phyloP scores from a whole-genome alignment of 1,140 invertebrate genomes.

The Drosophila repletoides region DNA sequence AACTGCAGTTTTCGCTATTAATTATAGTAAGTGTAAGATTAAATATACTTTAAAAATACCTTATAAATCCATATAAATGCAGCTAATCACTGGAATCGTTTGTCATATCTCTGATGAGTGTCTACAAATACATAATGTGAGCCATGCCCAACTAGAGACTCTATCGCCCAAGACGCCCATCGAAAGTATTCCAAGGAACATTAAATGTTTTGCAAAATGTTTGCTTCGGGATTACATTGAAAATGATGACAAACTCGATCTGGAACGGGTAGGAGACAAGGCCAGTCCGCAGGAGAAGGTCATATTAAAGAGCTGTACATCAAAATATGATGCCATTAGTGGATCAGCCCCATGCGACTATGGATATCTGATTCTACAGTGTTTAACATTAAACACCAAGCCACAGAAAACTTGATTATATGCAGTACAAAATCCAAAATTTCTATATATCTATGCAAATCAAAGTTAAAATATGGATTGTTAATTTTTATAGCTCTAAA shows the following conservation, averaged over 20 bases:
- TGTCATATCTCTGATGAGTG: background rate
- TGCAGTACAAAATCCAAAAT: too few species aligned
- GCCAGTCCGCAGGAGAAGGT: slow-evolving; percentile 11
- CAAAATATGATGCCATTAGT: slow-evolving; percentile 4
- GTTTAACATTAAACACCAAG: slow-evolving; percentile 1
- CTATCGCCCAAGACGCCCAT: background rate
- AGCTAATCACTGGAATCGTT: background rate
- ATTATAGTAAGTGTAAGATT: background rate
- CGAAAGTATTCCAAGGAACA: background rate
- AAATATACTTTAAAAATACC: background rate
- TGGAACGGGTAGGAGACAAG: background rate
- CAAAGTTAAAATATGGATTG: too few species aligned
- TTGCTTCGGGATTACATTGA: slow-evolving; percentile 23
- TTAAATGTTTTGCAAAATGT: slow-evolving; percentile 40
- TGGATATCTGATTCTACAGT: slow-evolving; percentile 33
- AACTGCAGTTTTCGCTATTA: background rate
- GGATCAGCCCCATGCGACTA: slow-evolving; percentile 20
- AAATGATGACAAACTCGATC: slow-evolving; percentile 2
- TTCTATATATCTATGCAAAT: too few species aligned
- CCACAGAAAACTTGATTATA: too few species aligned
- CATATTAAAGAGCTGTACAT: background rate
- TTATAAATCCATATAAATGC: background rate
- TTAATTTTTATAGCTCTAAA: too few species aligned
- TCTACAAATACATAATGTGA: slow-evolving; percentile 7
- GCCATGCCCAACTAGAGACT: background rate